These are phyloP conservation scores for Elmis aenea DNA, from an alignment of 2,888 invertebrate species.

Conservation along the genomic window DNA sequence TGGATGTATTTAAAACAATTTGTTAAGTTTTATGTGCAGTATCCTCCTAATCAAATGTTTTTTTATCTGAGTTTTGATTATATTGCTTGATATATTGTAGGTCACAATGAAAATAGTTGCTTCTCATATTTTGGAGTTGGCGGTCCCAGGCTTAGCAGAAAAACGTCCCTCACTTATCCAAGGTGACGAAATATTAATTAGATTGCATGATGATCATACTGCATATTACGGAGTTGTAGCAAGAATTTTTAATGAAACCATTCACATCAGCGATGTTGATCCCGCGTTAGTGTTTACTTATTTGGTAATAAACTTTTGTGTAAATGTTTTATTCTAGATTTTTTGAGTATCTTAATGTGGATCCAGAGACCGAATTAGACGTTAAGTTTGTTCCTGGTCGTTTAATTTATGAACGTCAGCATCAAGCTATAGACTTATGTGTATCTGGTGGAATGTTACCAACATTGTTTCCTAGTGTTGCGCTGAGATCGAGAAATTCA, in stretches of 20 bases:
- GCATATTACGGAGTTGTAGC: slow-evolving; percentile 46
- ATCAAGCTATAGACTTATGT: slow-evolving; percentile 43
- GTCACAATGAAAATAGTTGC: too few relatives aligned
- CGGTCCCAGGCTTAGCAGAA: slow-evolving; percentile 63
- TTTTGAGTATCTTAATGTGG: slow-evolving; percentile 19
- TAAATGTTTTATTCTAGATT: slow-evolving; percentile 6
- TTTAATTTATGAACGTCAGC: slow-evolving; percentile 48
- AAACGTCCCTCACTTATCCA: slow-evolving; percentile 62
- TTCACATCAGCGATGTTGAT: slow-evolving; percentile 43
- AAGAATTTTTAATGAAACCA: slow-evolving; percentile 41
- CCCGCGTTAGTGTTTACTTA: slow-evolving; percentile 39
- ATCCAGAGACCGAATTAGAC: slow-evolving; percentile 39
- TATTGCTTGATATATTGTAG: too few relatives aligned
- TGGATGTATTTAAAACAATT: too few relatives aligned
- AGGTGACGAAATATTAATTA: slow-evolving; percentile 52
- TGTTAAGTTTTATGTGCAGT: too few relatives aligned
- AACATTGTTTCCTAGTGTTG: too few relatives aligned
- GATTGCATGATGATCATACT: slow-evolving; percentile 34
- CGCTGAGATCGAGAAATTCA: too few relatives aligned
- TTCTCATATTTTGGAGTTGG: slow-evolving; percentile 49
- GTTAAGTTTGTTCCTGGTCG: slow-evolving; percentile 49
- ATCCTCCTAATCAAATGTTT: too few relatives aligned
- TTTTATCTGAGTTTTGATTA: too few relatives aligned
- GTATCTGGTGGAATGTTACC: slow-evolving; percentile 18
- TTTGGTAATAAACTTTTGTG: neutral